These are phyloP conservation scores for Todiramphus chloris DNA, from an alignment of 2,113 vertebrate genomes.

Conservation along the genomic window DNA sequence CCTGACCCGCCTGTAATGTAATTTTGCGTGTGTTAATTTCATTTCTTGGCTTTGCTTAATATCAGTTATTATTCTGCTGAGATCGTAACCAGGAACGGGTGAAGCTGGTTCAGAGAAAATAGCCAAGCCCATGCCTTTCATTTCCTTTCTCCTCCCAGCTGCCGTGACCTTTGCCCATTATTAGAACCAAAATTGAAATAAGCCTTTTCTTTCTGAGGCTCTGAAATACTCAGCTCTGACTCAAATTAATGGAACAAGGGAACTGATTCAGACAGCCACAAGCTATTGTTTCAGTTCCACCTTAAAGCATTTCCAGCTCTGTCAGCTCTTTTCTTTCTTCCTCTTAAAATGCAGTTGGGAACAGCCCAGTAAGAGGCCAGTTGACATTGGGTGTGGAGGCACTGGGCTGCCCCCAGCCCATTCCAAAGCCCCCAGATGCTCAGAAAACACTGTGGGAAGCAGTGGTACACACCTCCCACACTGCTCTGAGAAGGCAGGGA, in stretches of 20 bases:
- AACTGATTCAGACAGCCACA: slow-evolving; percentile 62
- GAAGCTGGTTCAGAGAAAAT: slow-evolving; percentile 61
- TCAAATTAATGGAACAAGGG: slow-evolving; percentile 59
- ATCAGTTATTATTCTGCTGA: slow-evolving; percentile 64
- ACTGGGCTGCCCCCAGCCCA: neutral
- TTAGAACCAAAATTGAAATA: slow-evolving; percentile 56
- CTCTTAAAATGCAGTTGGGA: neutral
- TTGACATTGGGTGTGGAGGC: neutral
- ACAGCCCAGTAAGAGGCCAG: neutral
- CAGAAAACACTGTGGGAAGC: neutral
- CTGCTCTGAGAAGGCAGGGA: neutral
- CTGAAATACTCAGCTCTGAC: slow-evolving; percentile 52
- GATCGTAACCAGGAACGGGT: slow-evolving; percentile 30
- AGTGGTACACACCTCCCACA: neutral
- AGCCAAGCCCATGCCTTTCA: slow-evolving; percentile 40
- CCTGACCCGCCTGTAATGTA: slow-evolving; percentile 24
- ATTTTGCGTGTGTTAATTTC: slow-evolving; percentile 63
- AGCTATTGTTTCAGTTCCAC: slow-evolving; percentile 64
- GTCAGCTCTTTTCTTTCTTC: slow-evolving; percentile 53
- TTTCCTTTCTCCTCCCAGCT: slow-evolving; percentile 54
- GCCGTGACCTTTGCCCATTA: slow-evolving; percentile 37
- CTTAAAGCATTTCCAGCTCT: slow-evolving; percentile 38
- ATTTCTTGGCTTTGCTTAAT: slow-evolving; percentile 60
- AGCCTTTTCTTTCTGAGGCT: slow-evolving; percentile 16
- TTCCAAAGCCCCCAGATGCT: neutral